Evolutionary conservation across 2,113 vertebrate genomes (phyloP).

Genomic region (Tetrax tetrax): DNA sequence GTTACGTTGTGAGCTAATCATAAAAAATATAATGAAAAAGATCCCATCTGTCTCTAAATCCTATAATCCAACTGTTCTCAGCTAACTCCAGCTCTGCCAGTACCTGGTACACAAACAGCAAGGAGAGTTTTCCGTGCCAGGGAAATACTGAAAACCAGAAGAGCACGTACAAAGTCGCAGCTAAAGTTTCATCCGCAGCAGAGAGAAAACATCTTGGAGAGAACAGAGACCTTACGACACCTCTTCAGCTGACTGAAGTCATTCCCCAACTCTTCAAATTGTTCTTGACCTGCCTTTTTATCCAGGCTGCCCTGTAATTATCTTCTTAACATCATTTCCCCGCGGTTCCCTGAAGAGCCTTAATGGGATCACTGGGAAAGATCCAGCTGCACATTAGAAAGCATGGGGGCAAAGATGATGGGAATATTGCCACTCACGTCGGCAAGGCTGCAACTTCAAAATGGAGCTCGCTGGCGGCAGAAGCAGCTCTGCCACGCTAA

Average conservation of each 20-base stretch:
- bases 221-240: neutral
- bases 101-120: conserved; percentile 12
- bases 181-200: neutral
- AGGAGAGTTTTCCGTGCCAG: neutral
- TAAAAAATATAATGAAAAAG: conserved; percentile 23
- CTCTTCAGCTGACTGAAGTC: conserved; percentile 17
- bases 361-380: conserved; percentile 61
- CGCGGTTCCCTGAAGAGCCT: neutral
- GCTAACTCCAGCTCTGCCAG: conserved; percentile 35
- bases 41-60: conserved; percentile 59
- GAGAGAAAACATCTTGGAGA: neutral
- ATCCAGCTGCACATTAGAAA: conserved; percentile 27
- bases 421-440: neutral
- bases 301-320: neutral
- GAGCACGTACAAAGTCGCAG: neutral
- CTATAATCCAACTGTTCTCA: conserved; percentile 49
- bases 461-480: neutral
- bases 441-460: fast-evolving
- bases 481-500: neutral
- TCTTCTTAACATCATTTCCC: conserved; percentile 42
- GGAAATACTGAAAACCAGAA: neutral
- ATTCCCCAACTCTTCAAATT: conserved; percentile 1
- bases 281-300: conserved; percentile 37
- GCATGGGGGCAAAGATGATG: neutral
- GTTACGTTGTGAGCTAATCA: conserved; percentile 29